Conservation (phyloP, 2,797 vertebrate genomes). For the Lemur catta region DNA sequence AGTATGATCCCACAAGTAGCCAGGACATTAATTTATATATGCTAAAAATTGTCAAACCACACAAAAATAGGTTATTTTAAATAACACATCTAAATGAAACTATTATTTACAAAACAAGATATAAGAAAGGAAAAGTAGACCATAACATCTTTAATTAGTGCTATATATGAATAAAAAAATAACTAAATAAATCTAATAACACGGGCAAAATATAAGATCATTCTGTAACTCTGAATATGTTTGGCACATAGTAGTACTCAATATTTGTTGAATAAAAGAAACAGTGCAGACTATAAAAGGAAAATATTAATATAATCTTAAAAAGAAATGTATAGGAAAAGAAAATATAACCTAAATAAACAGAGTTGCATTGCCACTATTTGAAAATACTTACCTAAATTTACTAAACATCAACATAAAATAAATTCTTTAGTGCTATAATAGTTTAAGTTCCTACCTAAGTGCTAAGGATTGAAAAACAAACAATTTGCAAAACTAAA, state of each 20-base stretch:
- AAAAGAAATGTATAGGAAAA: slow-evolving; percentile 22
- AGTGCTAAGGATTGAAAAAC: not conserved
- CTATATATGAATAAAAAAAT: not conserved
- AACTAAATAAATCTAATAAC: slow-evolving; percentile 39
- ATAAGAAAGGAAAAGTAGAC: not conserved
- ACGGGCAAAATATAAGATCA: slow-evolving; percentile 43
- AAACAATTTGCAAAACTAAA: slow-evolving; percentile 39
- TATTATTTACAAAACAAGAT: slow-evolving; percentile 42
- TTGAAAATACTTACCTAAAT: not conserved
- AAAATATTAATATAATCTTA: slow-evolving; percentile 25
- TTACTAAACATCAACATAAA: slow-evolving; percentile 11
- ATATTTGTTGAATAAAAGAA: slow-evolving; percentile 12
- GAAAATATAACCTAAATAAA: slow-evolving; percentile 23
- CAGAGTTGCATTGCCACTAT: not conserved
- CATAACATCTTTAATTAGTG: slow-evolving; percentile 27
- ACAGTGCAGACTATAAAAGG: not conserved
- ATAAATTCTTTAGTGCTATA: not conserved
- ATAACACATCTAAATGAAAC: slow-evolving; percentile 35
- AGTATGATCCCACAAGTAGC: not conserved
- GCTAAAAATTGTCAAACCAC: slow-evolving; percentile 5
- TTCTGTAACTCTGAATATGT: slow-evolving; percentile 10
- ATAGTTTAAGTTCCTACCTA: slow-evolving; percentile 15
- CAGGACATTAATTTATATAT: slow-evolving; percentile 1
- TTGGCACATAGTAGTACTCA: not conserved
- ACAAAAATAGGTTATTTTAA: not conserved